phyloP scores from a whole-genome alignment of 1,140 invertebrate species.

The Carposina sasakii region DNA sequence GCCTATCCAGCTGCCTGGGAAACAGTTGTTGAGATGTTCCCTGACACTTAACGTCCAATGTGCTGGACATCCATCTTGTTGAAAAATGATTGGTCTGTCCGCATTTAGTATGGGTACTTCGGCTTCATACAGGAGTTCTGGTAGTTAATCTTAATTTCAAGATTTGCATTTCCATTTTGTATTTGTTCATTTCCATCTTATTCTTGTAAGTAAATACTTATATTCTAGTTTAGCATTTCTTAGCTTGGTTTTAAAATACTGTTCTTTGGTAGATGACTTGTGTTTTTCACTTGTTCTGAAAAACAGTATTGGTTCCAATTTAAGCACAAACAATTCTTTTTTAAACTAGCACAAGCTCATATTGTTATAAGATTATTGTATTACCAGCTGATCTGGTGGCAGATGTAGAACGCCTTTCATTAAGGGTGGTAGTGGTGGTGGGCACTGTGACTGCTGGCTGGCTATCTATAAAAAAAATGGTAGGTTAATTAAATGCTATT shows the following conservation, averaged over 20 bases:
- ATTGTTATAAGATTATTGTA: not conserved
- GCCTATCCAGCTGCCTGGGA: too few species aligned
- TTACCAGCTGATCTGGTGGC: not conserved
- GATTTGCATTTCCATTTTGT: constrained; percentile 10
- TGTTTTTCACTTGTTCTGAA: not conserved
- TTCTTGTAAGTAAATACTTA: not conserved
- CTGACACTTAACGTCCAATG: too few species aligned
- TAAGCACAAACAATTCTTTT: not conserved
- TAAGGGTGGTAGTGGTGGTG: not conserved
- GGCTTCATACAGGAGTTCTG: too few species aligned
- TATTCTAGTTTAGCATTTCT: constrained; percentile 4
- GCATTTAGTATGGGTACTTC: too few species aligned
- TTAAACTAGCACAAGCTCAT: not conserved
- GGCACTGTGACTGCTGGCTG: not conserved
- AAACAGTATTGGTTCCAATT: not conserved
- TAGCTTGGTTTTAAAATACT: constrained; percentile 7
- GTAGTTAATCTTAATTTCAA: constrained; percentile 10
- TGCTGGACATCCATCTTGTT: too few species aligned
- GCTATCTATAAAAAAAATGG: not conserved
- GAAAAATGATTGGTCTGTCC: too few species aligned
- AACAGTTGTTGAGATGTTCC: too few species aligned
- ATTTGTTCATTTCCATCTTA: constrained; percentile 8
- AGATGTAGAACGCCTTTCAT: not conserved
- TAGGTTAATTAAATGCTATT: not conserved
- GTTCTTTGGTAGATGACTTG: not conserved